phyloP scores from a whole-genome alignment of 2,113 vertebrate genomes.

The Channa maculata region DNA sequence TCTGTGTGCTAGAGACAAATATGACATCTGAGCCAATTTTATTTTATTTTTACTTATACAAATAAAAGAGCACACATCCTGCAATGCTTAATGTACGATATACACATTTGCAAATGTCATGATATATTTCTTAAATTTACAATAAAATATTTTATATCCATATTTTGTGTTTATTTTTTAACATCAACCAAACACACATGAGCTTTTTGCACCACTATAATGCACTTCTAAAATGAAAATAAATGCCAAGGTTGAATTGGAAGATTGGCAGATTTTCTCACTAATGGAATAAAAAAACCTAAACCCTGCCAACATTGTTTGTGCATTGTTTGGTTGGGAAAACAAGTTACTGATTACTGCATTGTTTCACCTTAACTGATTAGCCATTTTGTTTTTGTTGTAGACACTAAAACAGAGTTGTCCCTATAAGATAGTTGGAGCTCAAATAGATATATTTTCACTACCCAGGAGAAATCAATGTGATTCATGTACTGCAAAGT shows the following conservation, averaged over 20 bases:
- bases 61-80: too few species aligned
- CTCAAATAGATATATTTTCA: neutral
- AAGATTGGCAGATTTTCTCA: too few species aligned
- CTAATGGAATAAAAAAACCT: too few species aligned
- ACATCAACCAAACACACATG: too few species aligned
- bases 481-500: neutral
- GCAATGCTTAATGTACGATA: neutral
- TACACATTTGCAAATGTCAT: neutral
- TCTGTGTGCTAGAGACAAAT: neutral
- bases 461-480: too few species aligned
- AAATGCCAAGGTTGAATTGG: too few species aligned
- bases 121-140: too few species aligned
- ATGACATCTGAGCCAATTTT: too few species aligned
- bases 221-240: neutral
- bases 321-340: too few species aligned
- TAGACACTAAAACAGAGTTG: neutral
- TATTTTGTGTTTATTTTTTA: neutral
- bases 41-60: too few species aligned
- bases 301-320: too few species aligned
- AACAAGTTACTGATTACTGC: neutral
- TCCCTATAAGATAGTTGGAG: neutral
- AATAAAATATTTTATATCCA: too few species aligned
- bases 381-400: neutral
- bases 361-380: neutral
- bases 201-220: neutral